Conservation (phyloP, 2,113 vertebrate genomes). For the Rutilus rutilus region DNA sequence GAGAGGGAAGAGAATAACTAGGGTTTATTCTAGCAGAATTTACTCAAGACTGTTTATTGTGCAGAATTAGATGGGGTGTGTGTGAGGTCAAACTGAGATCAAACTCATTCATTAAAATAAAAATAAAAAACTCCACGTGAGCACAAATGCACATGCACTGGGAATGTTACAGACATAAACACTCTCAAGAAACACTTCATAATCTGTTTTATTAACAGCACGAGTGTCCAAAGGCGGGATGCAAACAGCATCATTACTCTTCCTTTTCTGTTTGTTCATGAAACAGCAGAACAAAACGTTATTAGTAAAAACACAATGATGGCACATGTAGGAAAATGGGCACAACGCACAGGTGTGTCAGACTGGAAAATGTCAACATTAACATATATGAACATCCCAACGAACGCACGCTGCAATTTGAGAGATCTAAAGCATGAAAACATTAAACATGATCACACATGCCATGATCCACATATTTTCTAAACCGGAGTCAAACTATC, state of each 20-base stretch:
- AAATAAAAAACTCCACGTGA: constrained; percentile 6
- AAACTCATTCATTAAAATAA: constrained; percentile 15
- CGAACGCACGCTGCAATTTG: neutral
- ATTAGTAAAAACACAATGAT: neutral
- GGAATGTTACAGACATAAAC: neutral
- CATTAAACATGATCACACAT: neutral
- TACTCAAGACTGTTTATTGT: neutral
- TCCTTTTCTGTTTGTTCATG: neutral
- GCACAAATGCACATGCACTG: neutral
- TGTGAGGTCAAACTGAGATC: neutral
- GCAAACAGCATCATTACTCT: neutral
- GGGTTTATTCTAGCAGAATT: neutral
- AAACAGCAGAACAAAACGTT: neutral
- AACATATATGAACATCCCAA: neutral
- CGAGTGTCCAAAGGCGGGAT: neutral
- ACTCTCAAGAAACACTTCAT: neutral
- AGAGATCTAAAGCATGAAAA: neutral
- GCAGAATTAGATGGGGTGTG: neutral
- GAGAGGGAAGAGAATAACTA: neutral
- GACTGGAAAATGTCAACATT: constrained; percentile 31
- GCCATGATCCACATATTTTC: neutral
- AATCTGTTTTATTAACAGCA: neutral
- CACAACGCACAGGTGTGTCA: constrained; percentile 71
- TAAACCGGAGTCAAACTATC: constrained; percentile 37
- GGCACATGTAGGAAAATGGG: constrained; percentile 51